Evolutionary conservation across 2,113 vertebrate species (phyloP), one percentile per base, ranked within the genome.

Genomic region (Eulemur rufifrons): DNA sequence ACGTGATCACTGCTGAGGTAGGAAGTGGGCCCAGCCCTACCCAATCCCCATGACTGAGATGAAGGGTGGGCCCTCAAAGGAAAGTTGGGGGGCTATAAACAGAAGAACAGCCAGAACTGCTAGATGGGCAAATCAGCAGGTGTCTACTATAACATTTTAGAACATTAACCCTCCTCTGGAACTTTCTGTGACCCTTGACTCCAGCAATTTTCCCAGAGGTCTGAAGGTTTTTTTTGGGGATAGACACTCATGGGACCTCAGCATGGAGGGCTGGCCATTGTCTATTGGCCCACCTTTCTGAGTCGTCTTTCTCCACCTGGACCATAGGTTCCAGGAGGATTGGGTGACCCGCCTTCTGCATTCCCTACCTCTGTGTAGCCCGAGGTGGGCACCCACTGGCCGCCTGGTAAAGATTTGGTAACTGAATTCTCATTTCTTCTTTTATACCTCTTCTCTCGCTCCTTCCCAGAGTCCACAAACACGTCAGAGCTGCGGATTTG

Each of bases 401-500:
- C 12, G n/a, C 61, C 68, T 56, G 50, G 5, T 29, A 9, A 45
- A 45, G 73, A 21, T 73, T 25, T 66, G 21, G 32, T 47, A 77
- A 52, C 50, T 15, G 32, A 73, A 14, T 69, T 50, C 25, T 54
- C 0, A 0, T 25, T 37, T 66, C 64, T 32, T 34, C 52, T 77
- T 4, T 27, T 6, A 3, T 8, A 9, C 20, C 7, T 32, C 45
- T 29, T 34, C 21, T 81, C 25, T 20, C 3, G 9, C 23, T 15
- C 45, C 83, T 82, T 29, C 71, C 61, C 97, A 99, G 99, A 99
- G 91, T 99, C 99, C 61, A 99, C 99, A 0, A 99, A 99, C 91
- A 99, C 99, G 0, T 99, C 99, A 0, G 99, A 99, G 97, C 98
- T 99, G 94, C 99, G 99, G 97, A 99, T 99, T 73, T 99, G 98